Evolutionary conservation across 2,113 vertebrate species (phyloP).

Genomic region (Cyprinus carpio): DNA sequence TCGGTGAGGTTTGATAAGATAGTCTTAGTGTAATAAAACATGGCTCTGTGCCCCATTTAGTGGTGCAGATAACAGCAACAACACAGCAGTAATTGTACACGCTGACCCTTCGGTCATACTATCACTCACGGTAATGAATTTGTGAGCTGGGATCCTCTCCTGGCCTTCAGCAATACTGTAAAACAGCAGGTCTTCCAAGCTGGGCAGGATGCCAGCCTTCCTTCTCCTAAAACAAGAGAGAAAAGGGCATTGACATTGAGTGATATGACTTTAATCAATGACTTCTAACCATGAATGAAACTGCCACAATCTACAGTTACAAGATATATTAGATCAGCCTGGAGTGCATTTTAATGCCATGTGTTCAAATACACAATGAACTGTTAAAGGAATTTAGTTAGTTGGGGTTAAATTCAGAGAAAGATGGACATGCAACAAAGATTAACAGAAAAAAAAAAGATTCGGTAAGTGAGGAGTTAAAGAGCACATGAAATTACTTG

Average conservation of each 20-base stretch:
- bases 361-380: too few species aligned
- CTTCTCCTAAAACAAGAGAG: conserved; percentile 71
- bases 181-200: conserved; percentile 88
- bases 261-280: background rate
- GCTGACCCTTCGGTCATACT: too few species aligned
- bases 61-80: background rate
- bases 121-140: conserved; percentile 60
- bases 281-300: background rate
- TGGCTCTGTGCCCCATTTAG: conserved; percentile 20
- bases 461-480: background rate
- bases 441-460: background rate
- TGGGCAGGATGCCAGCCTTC: conserved; percentile 85
- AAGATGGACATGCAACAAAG: background rate
- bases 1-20: conserved; percentile 7
- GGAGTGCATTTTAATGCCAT: background rate
- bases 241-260: conserved; percentile 2
- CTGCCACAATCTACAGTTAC: background rate
- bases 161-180: conserved; percentile 83
- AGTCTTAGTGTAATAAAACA: conserved; percentile 19
- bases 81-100: background rate
- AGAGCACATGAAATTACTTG: background rate
- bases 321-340: background rate
- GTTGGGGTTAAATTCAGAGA: background rate
- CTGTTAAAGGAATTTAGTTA: background rate
- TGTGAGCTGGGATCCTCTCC: conserved; percentile 83